Conservation (phyloP, 2,113 vertebrate genomes). For the Bungarus multicinctus region DNA sequence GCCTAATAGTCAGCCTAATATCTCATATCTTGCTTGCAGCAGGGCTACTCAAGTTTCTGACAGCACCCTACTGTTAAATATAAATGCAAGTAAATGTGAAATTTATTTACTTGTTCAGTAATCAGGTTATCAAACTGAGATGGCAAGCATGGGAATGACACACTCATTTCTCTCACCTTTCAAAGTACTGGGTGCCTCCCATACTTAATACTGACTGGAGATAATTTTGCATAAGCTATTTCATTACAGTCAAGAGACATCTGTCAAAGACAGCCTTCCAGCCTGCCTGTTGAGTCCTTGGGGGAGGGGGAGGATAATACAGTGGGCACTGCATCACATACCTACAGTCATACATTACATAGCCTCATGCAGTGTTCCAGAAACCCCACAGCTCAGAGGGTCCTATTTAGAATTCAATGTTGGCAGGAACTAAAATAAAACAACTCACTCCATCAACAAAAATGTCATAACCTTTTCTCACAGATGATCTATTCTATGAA, state of each 20-base stretch:
- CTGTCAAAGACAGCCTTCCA: constrained; percentile 33
- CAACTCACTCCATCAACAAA: constrained; percentile 12
- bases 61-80: background rate
- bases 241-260: constrained; percentile 7
- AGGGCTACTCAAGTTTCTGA: background rate
- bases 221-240: background rate
- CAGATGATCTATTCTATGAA: constrained; percentile 17
- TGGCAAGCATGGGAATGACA: background rate
- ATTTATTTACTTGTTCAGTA: constrained; percentile 20
- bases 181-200: constrained; percentile 2
- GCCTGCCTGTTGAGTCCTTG: background rate
- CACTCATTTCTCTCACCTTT: constrained; percentile 8
- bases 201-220: background rate
- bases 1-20: background rate
- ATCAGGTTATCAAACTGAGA: background rate
- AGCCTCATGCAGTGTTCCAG: background rate
- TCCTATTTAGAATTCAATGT: constrained; percentile 12
- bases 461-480: constrained; percentile 23
- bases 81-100: constrained; percentile 23
- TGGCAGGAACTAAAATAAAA: constrained; percentile 29
- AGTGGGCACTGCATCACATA: background rate
- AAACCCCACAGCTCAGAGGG: background rate
- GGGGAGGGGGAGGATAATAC: background rate
- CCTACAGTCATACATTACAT: background rate
- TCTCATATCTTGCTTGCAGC: background rate